Evolutionary conservation across 2,113 vertebrate species (phyloP).

Genomic region (Xerus inauris): DNA sequence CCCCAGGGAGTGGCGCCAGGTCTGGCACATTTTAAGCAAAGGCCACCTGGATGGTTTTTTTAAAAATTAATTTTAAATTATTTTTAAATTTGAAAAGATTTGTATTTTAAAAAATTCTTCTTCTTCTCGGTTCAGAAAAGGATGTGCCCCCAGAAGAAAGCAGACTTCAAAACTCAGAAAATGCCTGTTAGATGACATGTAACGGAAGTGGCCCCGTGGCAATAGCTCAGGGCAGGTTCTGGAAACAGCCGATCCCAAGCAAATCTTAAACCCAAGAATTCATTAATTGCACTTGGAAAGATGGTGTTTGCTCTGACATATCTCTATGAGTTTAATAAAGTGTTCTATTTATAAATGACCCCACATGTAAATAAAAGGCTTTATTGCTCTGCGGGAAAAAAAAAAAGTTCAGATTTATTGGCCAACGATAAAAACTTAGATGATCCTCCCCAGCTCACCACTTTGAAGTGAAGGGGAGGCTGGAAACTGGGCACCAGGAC

Average conservation of each 20-base stretch:
- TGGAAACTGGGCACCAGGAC: neutral
- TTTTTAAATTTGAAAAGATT: neutral
- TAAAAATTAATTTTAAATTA: neutral
- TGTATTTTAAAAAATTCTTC: neutral
- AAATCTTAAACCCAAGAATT: constrained; percentile 12
- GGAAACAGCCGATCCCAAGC: neutral
- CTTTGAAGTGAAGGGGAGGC: too few species aligned
- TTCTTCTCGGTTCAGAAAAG: neutral
- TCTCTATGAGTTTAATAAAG: constrained; percentile 52
- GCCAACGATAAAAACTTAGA: constrained; percentile 6
- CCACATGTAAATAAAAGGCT: constrained; percentile 35
- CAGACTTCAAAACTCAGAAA: constrained; percentile 29
- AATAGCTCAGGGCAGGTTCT: neutral
- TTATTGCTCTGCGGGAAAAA: neutral
- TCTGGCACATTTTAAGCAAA: neutral
- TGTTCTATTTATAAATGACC: constrained; percentile 57
- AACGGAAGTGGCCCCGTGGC: neutral
- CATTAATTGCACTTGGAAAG: constrained; percentile 22
- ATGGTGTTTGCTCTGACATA: constrained; percentile 24
- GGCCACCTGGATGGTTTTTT: neutral
- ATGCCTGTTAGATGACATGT: neutral
- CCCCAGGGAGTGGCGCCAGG: neutral
- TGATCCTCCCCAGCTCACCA: neutral
- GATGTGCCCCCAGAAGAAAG: neutral
- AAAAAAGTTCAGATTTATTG: constrained; percentile 34